Evolutionary conservation across 2,888 invertebrate genomes (phyloP), one percentile per base, ranked within the genome.

Genomic region (Cheilosia impressa): DNA sequence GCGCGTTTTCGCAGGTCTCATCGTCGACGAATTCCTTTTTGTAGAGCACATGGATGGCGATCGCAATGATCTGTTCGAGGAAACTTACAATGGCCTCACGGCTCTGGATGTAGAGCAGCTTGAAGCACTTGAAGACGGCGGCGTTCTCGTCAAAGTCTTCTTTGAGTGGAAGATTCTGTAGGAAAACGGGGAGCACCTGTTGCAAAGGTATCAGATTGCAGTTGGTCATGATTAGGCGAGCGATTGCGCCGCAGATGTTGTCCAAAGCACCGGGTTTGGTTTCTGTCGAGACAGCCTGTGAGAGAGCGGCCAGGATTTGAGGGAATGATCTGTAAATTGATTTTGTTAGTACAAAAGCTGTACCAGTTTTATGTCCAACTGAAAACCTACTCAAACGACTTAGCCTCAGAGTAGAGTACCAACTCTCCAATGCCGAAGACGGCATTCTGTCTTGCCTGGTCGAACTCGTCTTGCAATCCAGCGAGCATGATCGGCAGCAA

Each of bases 241-340:
- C 95, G 66, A 96, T 93, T 41, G 96, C 96, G 63, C 96, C 96
- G 90, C 96, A 95, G 87, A 96, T 95, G 90, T 97, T 97, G 90
- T 97, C 97, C 78, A 95, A 92, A 4, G 95, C 95, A 47, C 95
- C 93, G 0, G 93, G 93, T 89, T 95, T 94, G n/a, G 93, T 92
- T 91, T 96, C 96, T 76, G 93, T 93, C 4, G 93, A 91, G 69
- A 96, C 93, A n/a, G 95, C 93, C 43, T 93, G 91, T 1, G 96
- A 95, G n/a, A 97, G 91, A 7, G 93, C 93, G 90, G 95, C 94
- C 60, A 97, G 91, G 87, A 96, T 95, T 69, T 94, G 93, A 38
- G 93, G 93, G 91, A 95, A 96, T 88, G 94, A 93, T 66, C 95
- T 95, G 88, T 53, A 60, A 60, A 34, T 19, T 22, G 15, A 41